Evolutionary conservation across 2,113 vertebrate genomes (phyloP), one percentile per base, ranked within the genome.

Genomic region (Grammomys dolichurus): DNA sequence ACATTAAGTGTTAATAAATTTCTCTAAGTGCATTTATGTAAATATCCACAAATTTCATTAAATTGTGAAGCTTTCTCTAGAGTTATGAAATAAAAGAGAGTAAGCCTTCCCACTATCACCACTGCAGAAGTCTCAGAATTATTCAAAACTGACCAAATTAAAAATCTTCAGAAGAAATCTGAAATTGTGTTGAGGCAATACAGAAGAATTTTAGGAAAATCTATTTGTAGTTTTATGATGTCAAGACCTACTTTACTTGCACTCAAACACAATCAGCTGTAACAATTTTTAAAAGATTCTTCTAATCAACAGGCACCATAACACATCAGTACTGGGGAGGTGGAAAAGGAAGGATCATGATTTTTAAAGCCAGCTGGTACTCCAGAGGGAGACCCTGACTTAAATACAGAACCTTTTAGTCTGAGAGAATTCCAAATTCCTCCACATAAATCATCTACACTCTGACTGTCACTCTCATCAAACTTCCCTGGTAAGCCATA

Each of bases 201-300:
- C 5, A 70, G 67, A 75, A 63, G 28, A 93, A 77, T 92, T 89
- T 90, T 51, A 56, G 56, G 20, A 97, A 87, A 87, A 77, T 28
- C 7, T 90, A 82, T 84, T 88, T 26, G 73, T 82, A 77, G 36
- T 20, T 14, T 69, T 31, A 60, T 69, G 13, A 14, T 70, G 16
- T 31, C 36, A 36, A 72, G 70, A 46, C 6, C 31, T 89, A 87
- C 20, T n/a, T 93, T 69, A 75, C 36, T 93, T 84, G 63, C 7
- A 87, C 22, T 72, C 46, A 67, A 65, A 91, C 90, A 91, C 28
- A 93, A 87, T 87, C 36, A 81, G 58, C 67, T 87, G 56, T 11
- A 91, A 69, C 24, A 65, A 73, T 78, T 11, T 48, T 81, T 33
- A 87, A 48, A 0, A 69, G 10, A 51, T 36, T 3, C 31, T 20